Evolutionary conservation across 35 echinoderm and acorn worm genomes (phyloP).

Genomic region (Heliocidaris tuberculata): DNA sequence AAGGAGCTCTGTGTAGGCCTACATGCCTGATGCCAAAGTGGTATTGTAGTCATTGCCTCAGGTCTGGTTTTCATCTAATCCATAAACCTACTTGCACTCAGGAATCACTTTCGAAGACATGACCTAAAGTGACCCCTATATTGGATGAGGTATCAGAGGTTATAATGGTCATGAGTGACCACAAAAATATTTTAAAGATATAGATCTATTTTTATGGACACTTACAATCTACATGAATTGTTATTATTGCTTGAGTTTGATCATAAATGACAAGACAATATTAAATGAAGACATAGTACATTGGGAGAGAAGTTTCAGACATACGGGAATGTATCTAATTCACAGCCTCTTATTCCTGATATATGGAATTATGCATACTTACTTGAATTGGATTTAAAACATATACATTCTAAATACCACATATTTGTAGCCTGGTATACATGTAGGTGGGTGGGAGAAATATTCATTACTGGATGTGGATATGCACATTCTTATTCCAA

Average conservation of each 20-base stretch:
- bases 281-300: neutral
- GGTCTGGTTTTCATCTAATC: conserved; percentile 36
- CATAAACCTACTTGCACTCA: neutral
- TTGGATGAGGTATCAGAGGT: neutral
- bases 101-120: conserved; percentile 30
- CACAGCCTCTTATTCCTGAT: too few relatives aligned
- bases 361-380: too few relatives aligned
- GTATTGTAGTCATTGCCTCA: neutral
- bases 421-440: too few relatives aligned
- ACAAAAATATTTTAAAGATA: neutral
- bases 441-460: too few relatives aligned
- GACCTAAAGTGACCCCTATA: conserved; percentile 16
- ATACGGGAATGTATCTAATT: neutral
- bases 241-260: neutral
- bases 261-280: neutral
- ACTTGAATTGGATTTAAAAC: too few relatives aligned
- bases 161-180: neutral
- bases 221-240: neutral
- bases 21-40: neutral
- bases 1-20: neutral
- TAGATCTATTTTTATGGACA: neutral
- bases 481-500: too few relatives aligned
- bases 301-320: neutral
- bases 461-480: too few relatives aligned
- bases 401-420: too few relatives aligned